Evolutionary conservation across 1,140 invertebrate species (phyloP).

Genomic region (Oryctes rhinoceros): DNA sequence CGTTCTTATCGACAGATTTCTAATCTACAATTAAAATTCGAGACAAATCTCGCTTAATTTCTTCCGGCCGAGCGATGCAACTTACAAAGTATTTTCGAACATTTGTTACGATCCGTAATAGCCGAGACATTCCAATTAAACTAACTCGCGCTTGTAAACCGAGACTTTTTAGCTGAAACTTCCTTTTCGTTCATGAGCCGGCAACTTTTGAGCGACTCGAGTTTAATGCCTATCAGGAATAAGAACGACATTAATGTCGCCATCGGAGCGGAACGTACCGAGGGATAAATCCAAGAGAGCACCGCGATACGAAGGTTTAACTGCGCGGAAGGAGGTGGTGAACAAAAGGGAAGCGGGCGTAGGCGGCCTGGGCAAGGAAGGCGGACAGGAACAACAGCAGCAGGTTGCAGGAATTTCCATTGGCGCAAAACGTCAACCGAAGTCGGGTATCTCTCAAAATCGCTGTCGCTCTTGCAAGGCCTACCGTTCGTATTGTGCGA

Average conservation of each 20-base stretch:
- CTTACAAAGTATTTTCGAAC: not conserved
- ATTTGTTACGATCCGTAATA: not conserved
- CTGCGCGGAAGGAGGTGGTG: not conserved
- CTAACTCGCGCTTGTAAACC: not conserved
- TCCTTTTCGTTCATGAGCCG: not conserved
- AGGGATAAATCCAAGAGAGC: not conserved
- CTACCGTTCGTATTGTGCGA: not conserved
- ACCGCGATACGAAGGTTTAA: not conserved
- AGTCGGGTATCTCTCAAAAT: slow-evolving; percentile 20
- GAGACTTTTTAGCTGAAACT: not conserved
- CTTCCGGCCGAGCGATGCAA: not conserved
- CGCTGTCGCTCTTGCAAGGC: slow-evolving; percentile 6
- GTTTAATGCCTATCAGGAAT: not conserved
- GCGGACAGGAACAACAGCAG: slow-evolving; percentile 10
- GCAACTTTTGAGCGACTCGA: not conserved
- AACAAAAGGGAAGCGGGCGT: not conserved
- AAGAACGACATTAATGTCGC: not conserved
- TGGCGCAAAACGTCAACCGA: slow-evolving; percentile 14
- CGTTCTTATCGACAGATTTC: too few species aligned
- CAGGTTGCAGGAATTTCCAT: slow-evolving; percentile 25
- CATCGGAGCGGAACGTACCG: not conserved
- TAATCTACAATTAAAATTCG: too few species aligned
- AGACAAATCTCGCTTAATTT: not conserved
- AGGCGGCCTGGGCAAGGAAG: not conserved
- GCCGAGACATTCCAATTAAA: not conserved